These are phyloP conservation scores for Adelphocoris suturalis DNA, from an alignment of 2,888 invertebrate genomes.

Conservation along the genomic window DNA sequence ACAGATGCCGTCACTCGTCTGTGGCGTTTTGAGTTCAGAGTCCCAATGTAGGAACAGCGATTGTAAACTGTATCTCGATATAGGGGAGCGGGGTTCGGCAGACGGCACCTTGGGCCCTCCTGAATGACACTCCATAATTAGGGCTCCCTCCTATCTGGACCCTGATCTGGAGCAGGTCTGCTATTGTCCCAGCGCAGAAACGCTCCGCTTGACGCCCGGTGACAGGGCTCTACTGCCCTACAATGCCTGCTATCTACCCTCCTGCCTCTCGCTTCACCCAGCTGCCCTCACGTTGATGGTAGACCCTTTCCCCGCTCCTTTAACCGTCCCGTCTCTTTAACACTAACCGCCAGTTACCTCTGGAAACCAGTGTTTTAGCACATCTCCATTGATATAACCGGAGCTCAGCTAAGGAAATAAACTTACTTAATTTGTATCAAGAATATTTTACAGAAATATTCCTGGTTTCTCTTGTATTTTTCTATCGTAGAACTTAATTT, in stretches of 20 bases:
- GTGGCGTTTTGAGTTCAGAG: not conserved
- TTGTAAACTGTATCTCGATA: conserved; percentile 54
- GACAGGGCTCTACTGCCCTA: conserved; percentile 40
- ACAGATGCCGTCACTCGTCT: no score
- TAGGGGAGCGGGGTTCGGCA: conserved; percentile 11
- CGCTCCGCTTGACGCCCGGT: conserved; percentile 36
- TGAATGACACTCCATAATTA: conserved; percentile 54
- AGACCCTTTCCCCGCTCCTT: conserved; percentile 25
- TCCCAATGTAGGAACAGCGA: not conserved
- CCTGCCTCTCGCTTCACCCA: conserved; percentile 34
- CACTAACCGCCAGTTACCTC: not conserved
- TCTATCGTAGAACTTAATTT: no score
- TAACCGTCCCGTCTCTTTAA: not conserved
- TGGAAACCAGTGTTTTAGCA: not conserved
- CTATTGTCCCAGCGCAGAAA: conserved; percentile 35
- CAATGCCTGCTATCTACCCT: conserved; percentile 35
- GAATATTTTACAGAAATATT: no score
- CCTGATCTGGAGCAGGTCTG: conserved; percentile 21
- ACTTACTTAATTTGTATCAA: no score
- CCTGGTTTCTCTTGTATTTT: no score
- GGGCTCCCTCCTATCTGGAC: not conserved
- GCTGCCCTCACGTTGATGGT: conserved; percentile 8
- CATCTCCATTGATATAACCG: no score
- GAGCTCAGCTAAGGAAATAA: no score
- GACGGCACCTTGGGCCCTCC: conserved; percentile 42